Evolutionary conservation across 2,888 invertebrate genomes (phyloP), one percentile per base, ranked within the genome.

Genomic region (Rugalucina vietnamica): DNA sequence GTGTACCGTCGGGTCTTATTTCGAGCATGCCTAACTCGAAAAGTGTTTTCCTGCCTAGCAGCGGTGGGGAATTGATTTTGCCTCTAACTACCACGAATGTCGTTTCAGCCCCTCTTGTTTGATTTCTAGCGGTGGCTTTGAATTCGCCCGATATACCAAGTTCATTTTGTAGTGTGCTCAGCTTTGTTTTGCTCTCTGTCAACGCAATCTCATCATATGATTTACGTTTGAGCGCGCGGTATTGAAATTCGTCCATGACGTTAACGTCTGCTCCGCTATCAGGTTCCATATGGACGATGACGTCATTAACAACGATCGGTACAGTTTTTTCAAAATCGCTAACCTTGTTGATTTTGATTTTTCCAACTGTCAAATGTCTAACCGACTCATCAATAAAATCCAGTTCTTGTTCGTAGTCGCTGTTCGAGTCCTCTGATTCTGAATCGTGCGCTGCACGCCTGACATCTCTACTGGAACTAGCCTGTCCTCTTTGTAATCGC

Each of bases 21-120:
- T 77, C 50, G 3, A 77, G 69, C 77, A 77, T 77, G 0, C 70
- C 70, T 21, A 77, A 49, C 37, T 70, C 70, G 14, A 77, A 69
- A 24, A 77, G n/a, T 1, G 54, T 4, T 54, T 54, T 8, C 8
- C 54, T 8, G 14, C 54, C 54, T 14, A 54, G 54, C n/a, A 77
- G 36, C 32, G 70, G 77, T 24, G 69, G 76, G 43, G 76, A 76
- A 37, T 76, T 60, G 3, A 76, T 76, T 27, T 60, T 76, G 1
- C 60, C 65, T 69, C 69, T 65, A 29, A 77, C 24, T 0, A 77
- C 77, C 32, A 77, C 27, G 49, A 77, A n/a, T 0, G 60, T 36
- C 18, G 69, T 60, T 21, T 69, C 32, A 5, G 39, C 24, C n/a
- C 77, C 69, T 34, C 50, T 57, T 37, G 60, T 76, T 18, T 29